These are phyloP conservation scores for Chaetodon auriga DNA, from an alignment of 2,113 vertebrate genomes.

Conservation along the genomic window DNA sequence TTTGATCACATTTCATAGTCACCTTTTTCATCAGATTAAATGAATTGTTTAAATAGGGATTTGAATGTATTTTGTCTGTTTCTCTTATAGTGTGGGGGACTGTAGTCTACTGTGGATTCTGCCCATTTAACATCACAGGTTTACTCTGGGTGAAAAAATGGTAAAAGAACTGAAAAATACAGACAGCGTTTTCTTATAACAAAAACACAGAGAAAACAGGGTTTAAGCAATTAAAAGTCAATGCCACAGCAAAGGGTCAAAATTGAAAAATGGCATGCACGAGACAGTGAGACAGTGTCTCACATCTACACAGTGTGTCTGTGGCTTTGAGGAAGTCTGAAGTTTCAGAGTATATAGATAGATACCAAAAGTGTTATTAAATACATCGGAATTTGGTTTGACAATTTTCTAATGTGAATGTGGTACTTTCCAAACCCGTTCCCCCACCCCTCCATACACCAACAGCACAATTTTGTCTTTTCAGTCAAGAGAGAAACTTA, in stretches of 20 bases:
- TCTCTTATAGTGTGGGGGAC: not conserved
- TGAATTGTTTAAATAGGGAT: conserved; percentile 34
- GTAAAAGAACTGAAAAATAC: not conserved
- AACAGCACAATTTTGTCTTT: not conserved
- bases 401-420: not conserved
- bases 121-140: not conserved
- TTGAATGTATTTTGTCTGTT: not conserved
- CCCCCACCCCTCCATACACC: not conserved
- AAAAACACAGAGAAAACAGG: not conserved
- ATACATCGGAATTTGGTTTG: not conserved
- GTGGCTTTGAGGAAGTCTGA: not conserved
- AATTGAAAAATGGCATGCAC: not conserved
- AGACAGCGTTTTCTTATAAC: not conserved
- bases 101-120: not conserved
- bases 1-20: conserved; percentile 46
- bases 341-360: not conserved
- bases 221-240: not conserved
- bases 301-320: not conserved
- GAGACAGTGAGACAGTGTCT: not conserved
- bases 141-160: not conserved
- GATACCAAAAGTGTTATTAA: not conserved
- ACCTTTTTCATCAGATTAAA: conserved; percentile 17
- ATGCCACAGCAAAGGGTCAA: not conserved
- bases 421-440: not conserved
- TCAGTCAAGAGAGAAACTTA: not conserved